Base-by-base conservation (phyloP, 2,888 invertebrate species). In the Anodontia alba region DNA sequence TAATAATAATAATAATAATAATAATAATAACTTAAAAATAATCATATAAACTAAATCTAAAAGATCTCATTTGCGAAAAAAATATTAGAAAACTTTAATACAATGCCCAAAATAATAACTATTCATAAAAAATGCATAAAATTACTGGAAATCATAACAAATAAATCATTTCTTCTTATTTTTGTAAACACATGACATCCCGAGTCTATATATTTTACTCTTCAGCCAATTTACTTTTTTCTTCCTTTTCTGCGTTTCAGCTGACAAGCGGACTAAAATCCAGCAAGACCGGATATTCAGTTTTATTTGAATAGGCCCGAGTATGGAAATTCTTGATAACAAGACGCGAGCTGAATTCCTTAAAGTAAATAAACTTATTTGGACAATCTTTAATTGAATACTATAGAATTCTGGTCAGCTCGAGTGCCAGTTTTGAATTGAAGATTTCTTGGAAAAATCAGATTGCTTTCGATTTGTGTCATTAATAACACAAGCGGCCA, bases 361-460 rank as follows among this genome's bases (percentile, higher is more conserved):
- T 62, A 62, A 62, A 62, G 62, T 62, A 62, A 62, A 62, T 62
- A 62, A 62, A 62, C 62, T 62, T 62, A 62, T 62, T 62, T 62
- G 62, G 20, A 62, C 62, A 62, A 33, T 62, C 62, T 62, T 62
- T 62, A 62, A 62, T 62, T 62, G 62, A 62, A 62, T 62, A 62
- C 62, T 62, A 62, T 62, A 62, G 62, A 62, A 62, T 62, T 33
- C 62, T 62, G 62, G 62, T 62, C 62, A 62, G 62, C 33, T 33
- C 62, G 12, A 31, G 17, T 62, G 62, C 33, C 62, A 8, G 33
- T 8, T 62, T 62, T 62, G 62, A 62, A 62, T 62, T 62, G 62
- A 62, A 62, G 31, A 62, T 62, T 62, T 62, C 62, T 62, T 62
- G 62, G 62, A 33, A 33, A 62, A 62, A 62, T 62, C 62, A 33